Conservation (phyloP, 2,797 vertebrate species). For the Gymnocypris eckloni region DNA sequence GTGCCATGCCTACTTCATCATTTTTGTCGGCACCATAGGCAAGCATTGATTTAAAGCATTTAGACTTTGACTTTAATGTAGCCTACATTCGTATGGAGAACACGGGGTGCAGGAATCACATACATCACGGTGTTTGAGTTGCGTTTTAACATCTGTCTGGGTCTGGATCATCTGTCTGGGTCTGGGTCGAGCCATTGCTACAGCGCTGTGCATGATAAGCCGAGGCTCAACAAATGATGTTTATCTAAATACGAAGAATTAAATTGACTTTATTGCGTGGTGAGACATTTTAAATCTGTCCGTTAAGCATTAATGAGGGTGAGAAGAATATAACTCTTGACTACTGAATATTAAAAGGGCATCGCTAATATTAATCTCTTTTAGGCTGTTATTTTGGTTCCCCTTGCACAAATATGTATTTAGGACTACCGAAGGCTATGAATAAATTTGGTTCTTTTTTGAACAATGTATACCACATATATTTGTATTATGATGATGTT, state of each 20-base stretch:
- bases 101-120: background rate
- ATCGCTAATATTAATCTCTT: background rate
- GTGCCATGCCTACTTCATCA: constrained; percentile 46
- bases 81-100: background rate
- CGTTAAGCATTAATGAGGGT: background rate
- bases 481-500: background rate
- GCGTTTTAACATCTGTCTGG: constrained; percentile 41
- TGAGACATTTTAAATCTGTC: background rate
- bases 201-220: background rate
- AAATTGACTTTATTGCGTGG: background rate
- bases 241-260: background rate
- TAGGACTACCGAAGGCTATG: background rate
- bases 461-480: no score
- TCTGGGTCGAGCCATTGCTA: constrained; percentile 24
- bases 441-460: background rate
- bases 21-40: constrained; percentile 16
- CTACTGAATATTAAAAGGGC: background rate
- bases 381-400: background rate
- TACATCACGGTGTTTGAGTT: background rate
- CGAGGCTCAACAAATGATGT: constrained; percentile 7
- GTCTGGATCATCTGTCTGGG: constrained; percentile 29
- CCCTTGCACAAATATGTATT: background rate
- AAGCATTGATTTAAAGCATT: background rate
- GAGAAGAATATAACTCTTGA: background rate
- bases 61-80: background rate